These are phyloP conservation scores for Eupithecia subumbrata DNA, from an alignment of 2,888 invertebrate genomes.

Conservation along the genomic window DNA sequence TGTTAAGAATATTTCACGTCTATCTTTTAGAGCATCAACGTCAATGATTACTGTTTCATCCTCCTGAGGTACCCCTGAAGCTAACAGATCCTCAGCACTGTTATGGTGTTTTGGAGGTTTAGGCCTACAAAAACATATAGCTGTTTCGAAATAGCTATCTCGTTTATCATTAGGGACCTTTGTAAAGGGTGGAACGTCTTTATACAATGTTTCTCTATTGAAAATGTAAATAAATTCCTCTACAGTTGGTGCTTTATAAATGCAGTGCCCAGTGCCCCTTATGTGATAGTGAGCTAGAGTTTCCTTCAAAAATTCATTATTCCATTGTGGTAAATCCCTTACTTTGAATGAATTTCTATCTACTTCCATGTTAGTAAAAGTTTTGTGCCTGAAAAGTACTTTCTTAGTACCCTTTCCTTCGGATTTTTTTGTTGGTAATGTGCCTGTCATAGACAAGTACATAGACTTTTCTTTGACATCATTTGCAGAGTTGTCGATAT, in stretches of 20 bases:
- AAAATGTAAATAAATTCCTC: constrained; percentile 77
- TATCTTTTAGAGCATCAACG: constrained; percentile 59
- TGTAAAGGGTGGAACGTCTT: constrained; percentile 65
- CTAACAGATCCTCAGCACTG: constrained; percentile 77
- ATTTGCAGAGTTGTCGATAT: constrained; percentile 52
- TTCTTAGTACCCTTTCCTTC: constrained; percentile 63
- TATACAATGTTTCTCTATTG: constrained; percentile 74
- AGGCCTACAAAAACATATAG: constrained; percentile 79
- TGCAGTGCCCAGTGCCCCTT: constrained; percentile 78
- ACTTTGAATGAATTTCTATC: constrained; percentile 69
- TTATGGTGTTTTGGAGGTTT: constrained; percentile 71
- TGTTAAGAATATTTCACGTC: constrained; percentile 63
- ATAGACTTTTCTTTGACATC: constrained; percentile 57
- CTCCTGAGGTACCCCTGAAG: constrained; percentile 53
- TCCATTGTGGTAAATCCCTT: constrained; percentile 67
- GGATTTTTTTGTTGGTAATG: constrained; percentile 70
- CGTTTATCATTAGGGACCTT: constrained; percentile 65
- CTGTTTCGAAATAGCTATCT: constrained; percentile 77
- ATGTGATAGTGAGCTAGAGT: constrained; percentile 77
- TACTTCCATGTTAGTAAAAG: constrained; percentile 77
- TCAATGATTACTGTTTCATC: constrained; percentile 67
- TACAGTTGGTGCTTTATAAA: constrained; percentile 75
- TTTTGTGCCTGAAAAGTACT: constrained; percentile 78
- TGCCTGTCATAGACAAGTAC: constrained; percentile 75
- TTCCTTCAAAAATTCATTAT: constrained; percentile 70